phyloP scores from a whole-genome alignment of 92 coral and sea anemone genomes.

The Zoanthus sansibaricus region DNA sequence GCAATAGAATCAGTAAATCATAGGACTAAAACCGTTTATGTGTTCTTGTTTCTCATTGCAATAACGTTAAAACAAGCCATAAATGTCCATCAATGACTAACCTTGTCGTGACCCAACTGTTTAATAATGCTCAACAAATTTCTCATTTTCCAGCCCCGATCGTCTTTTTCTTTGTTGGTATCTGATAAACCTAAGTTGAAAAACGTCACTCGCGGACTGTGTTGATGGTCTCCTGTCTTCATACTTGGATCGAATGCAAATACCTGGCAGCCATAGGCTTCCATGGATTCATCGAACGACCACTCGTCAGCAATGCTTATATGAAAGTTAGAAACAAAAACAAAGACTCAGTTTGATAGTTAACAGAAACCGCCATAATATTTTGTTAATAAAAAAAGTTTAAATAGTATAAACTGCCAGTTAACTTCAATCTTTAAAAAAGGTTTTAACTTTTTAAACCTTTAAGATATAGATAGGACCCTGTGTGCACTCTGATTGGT shows the following conservation, averaged over 20 bases:
- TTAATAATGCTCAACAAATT: conserved; percentile 67
- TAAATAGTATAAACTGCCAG: too few species aligned
- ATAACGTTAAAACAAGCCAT: background rate
- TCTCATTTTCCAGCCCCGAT: conserved; percentile 77
- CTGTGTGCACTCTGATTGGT: too few species aligned
- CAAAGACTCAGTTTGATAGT: background rate
- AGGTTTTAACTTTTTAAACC: too few species aligned
- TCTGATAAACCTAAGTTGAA: conserved; percentile 79
- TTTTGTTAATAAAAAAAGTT: too few species aligned
- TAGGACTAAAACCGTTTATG: too few species aligned
- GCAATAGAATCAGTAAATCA: too few species aligned
- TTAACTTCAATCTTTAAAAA: too few species aligned
- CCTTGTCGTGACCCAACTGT: conserved; percentile 84
- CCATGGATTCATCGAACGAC: conserved; percentile 93
- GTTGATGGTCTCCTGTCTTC: conserved; percentile 74
- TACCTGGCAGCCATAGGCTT: conserved; percentile 82
- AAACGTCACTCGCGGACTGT: conserved; percentile 69
- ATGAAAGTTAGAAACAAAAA: background rate
- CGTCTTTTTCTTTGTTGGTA: conserved; percentile 71
- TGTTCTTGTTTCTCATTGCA: too few species aligned
- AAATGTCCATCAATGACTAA: conserved; percentile 13
- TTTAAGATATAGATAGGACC: too few species aligned
- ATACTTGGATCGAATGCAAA: conserved; percentile 92
- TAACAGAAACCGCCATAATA: too few species aligned
- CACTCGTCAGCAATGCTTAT: conserved; percentile 84